Conservation (phyloP, 2,797 vertebrate genomes). For the Psittacula derbiana region DNA sequence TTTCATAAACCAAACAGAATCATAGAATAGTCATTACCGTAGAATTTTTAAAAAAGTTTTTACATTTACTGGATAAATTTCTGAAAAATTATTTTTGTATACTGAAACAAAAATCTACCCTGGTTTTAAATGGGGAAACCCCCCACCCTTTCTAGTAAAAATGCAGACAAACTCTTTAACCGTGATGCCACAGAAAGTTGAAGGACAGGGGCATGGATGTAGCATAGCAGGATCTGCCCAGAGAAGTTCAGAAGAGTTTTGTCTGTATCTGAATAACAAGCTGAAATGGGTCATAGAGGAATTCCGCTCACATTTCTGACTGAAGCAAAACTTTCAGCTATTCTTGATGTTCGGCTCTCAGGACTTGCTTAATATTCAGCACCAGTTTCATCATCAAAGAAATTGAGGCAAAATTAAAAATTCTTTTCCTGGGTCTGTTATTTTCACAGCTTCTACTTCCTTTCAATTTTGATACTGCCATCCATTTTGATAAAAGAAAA, state of each 20-base stretch:
- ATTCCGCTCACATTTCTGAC: constrained; percentile 53
- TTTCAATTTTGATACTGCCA: constrained; percentile 61
- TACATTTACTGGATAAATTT: not conserved
- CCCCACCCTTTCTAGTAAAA: not conserved
- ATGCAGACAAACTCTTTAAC: not conserved
- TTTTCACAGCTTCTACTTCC: constrained; percentile 67
- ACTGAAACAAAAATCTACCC: not conserved
- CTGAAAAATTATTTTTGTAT: not conserved
- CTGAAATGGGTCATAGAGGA: not conserved
- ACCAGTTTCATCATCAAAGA: constrained; percentile 67
- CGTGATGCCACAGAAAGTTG: not conserved
- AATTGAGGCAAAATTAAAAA: constrained; percentile 68
- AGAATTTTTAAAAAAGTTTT: not conserved
- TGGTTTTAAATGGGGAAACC: not conserved
- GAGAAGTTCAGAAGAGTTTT: not conserved
- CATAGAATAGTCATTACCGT: not conserved
- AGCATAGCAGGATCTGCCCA: not conserved
- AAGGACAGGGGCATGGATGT: not conserved
- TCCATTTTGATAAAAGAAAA: constrained; percentile 70
- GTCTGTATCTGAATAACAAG: not conserved
- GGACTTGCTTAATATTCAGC: constrained; percentile 60
- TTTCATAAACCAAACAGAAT: not conserved
- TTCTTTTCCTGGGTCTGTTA: constrained; percentile 67
- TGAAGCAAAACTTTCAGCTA: constrained; percentile 52
- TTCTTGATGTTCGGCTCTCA: constrained; percentile 39